Evolutionary conservation across 92 coral and sea anemone genomes (phyloP).

Genomic region (Zoanthus sociatus): DNA sequence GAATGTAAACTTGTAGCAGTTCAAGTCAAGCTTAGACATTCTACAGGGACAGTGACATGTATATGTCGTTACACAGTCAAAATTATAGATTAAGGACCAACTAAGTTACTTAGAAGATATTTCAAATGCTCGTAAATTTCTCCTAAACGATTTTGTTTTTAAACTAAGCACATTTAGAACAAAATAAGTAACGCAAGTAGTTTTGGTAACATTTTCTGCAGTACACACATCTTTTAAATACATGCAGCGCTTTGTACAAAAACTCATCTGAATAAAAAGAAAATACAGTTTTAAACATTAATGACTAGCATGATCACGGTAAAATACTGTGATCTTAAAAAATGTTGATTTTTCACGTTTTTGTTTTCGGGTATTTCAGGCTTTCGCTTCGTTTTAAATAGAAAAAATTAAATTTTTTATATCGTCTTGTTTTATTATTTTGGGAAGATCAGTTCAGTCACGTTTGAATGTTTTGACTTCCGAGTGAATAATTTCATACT

Average conservation of each 20-base stretch:
- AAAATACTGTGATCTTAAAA: too few relatives aligned
- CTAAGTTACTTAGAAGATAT: too few relatives aligned
- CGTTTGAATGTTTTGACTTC: background rate
- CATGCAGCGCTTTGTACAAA: background rate
- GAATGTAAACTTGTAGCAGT: background rate
- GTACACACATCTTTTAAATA: background rate
- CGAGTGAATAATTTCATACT: background rate
- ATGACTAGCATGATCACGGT: background rate
- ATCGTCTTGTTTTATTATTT: background rate
- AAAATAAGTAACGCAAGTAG: background rate
- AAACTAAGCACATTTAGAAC: background rate
- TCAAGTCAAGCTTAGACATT: too few relatives aligned
- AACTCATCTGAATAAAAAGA: background rate
- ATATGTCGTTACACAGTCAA: too few relatives aligned
- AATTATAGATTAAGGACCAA: too few relatives aligned
- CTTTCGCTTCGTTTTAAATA: background rate
- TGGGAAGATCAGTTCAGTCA: background rate
- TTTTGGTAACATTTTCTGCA: background rate
- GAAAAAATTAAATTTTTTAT: background rate
- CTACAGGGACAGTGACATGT: too few relatives aligned
- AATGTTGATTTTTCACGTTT: too few relatives aligned
- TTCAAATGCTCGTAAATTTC: too few relatives aligned
- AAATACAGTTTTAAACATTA: slow-evolving; percentile 4
- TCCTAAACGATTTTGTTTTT: background rate
- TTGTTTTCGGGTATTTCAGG: too few relatives aligned